Percentiles rank a stretch among this genome's conserved stretches.
Conservation (phyloP, 1,140 invertebrate species). For the Drepana arcuata region DNA sequence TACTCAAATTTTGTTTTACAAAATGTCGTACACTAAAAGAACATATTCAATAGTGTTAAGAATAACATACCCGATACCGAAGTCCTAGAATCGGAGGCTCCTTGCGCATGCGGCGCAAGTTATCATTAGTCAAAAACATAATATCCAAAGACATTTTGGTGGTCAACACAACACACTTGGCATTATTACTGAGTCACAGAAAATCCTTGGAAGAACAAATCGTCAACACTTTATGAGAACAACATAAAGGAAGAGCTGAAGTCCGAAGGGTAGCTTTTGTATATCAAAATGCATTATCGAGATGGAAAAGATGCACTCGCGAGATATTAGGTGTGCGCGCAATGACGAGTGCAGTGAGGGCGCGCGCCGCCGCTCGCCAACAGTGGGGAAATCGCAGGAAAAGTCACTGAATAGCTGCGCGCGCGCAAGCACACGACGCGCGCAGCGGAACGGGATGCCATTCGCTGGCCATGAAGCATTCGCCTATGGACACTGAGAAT, state of each 20-base stretch:
- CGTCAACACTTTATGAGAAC: conserved; percentile 33
- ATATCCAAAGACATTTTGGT: conserved; percentile 59
- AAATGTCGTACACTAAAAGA: too few species aligned
- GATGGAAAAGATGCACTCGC: conserved; percentile 12
- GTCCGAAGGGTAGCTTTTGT: conserved; percentile 24
- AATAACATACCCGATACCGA: conserved; percentile 65
- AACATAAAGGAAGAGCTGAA: conserved; percentile 29
- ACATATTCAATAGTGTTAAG: too few species aligned
- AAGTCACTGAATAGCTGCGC: too few species aligned
- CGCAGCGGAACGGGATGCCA: conserved; percentile 25
- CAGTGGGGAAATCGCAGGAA: conserved; percentile 17
- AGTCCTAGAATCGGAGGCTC: conserved; percentile 60
- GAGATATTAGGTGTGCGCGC: conserved; percentile 20
- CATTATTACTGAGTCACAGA: conserved; percentile 12
- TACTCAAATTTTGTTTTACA: too few species aligned
- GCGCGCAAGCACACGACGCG: too few species aligned
- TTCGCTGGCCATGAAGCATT: too few species aligned
- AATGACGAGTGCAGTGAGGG: conserved; percentile 13
- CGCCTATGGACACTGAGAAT: too few species aligned
- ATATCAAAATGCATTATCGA: conserved; percentile 65
- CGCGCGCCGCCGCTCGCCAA: conserved; percentile 13
- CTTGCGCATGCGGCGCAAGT: conserved; percentile 63
- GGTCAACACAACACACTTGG: conserved; percentile 16
- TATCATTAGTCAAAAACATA: conserved; percentile 71
- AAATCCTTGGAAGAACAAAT: conserved; percentile 18